Base-by-base conservation (phyloP, 2,888 invertebrate genomes). In the Drosophila trichaetosa region DNA sequence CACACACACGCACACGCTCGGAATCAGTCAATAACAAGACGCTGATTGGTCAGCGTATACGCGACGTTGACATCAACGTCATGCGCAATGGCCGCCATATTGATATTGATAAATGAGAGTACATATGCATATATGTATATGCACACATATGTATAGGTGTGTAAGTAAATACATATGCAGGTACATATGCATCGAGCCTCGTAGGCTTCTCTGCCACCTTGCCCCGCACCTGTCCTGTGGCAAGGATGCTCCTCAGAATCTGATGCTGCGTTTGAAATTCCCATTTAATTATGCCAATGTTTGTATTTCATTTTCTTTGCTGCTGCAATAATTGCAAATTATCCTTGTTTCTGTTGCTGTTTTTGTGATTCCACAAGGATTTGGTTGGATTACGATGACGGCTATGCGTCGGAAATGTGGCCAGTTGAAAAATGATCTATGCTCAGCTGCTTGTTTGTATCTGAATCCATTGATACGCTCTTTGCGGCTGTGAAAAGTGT, bases 81-180 rank as follows among this genome's bases (percentile, higher is more conserved):
- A 86, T 91, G 91, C 91, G 91, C 91, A 92, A 82, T 91, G 88
- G 83, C 73, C 91, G 91, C 92, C 91, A 91, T 91, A 87, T 89
- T 83, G 77, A 72, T 85, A 81, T 62, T 63, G 67, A 67, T 70
- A 70, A 60, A 64, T 34, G 67, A 29, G 64, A 48, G 53, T 58
- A 59, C 31, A 57, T 64, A 40, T 54, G 46, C 34, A 73, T 24
- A 62, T 27, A 64, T 38, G 57, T 1, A 49, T 40, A 18, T 46
- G 7, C 27, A 6, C 16, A 11, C 33, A 10, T 42, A 36, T 59
- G n/a, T 36, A 34, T 24, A 21, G 8, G 3, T 16, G 58, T 34
- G 42, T 3, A 49, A 31, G 31, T 48, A 11, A 21, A 18, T 38
- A 38, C 16, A 11, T 48, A 52, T 64, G n/a, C 36, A 52, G 34